These are phyloP conservation scores for Lichenostomus cassidix DNA, from an alignment of 2,113 vertebrate genomes.

Conservation along the genomic window DNA sequence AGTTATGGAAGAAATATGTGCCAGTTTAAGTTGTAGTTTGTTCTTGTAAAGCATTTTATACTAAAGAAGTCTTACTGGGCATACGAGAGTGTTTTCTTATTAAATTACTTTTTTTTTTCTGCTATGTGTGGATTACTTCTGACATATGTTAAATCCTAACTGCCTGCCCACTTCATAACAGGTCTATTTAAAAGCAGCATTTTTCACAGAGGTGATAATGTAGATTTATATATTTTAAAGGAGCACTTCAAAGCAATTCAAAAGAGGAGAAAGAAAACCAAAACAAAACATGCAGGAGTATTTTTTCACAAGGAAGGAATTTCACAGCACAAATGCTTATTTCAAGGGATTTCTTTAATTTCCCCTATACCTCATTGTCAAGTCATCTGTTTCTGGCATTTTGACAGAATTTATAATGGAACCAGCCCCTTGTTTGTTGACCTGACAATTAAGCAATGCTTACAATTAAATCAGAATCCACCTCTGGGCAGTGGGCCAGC, in stretches of 20 bases:
- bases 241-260: not conserved
- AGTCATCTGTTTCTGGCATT: not conserved
- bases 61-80: not conserved
- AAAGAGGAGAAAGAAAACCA: not conserved
- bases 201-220: not conserved
- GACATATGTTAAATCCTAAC: not conserved
- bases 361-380: not conserved
- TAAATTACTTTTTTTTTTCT: not conserved
- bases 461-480: not conserved
- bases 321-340: not conserved
- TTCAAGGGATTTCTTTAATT: not conserved
- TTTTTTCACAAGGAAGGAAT: not conserved
- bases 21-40: conserved; percentile 28
- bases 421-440: not conserved
- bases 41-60: conserved; percentile 24
- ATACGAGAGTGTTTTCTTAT: not conserved
- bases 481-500: not conserved
- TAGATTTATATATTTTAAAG: not conserved
- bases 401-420: not conserved
- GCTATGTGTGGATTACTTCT: not conserved
- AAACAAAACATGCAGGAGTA: not conserved
- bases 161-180: not conserved
- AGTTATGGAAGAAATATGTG: conserved; percentile 28
- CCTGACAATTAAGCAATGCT: not conserved
- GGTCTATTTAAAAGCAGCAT: not conserved